Base-by-base conservation (phyloP, 2,797 vertebrate species). In the Pseudochirops cupreus region DNA sequence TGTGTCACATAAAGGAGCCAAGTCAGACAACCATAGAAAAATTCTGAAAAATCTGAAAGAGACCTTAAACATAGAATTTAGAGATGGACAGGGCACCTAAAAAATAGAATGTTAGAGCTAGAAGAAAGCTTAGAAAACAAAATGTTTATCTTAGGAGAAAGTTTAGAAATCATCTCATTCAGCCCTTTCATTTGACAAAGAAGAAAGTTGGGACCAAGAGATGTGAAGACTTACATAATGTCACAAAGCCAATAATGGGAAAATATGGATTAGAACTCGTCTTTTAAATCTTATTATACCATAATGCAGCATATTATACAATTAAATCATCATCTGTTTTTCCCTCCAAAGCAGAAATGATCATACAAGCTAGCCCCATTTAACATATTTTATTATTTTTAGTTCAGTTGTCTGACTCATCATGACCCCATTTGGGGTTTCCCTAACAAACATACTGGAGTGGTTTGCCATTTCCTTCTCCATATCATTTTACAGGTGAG, bases 351-450 rank as follows among this genome's bases (percentile, higher is more conserved):
- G 91, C 95, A 97, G 95, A 91, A 95, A 50, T 59, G 91, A 93
- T 33, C 58, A 93, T 95, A 95, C 52, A 62, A 92, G 95, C 94
- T 89, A 62, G 92, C 87, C 74, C 96, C 96, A 94, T 96, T 96
- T 94, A 91, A 89, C 94, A 57, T 97, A 95, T 97, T 82, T 97
- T 97, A 96, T 96, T 97, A 93, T 18, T 74, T 74, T 74, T 6
- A 74, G 33, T 74, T 21, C 33, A 74, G 5, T 0, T 74, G 5
- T 74, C 62, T 67, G 62, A 67, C 31, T 67, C 31, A n/a, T 67
- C 14, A 67, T 67, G 62, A 74, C 33, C 62, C 62, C 62, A 39
- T n/a, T 67, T 67, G 62, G 62, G 14, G 3, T 5, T 67, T 67
- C 18, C 13, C 33, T n/a, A n/a, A 33, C 62, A 74, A 39, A 74